Evolutionary conservation across 2,797 vertebrate genomes (phyloP), one percentile per base, ranked within the genome.

Genomic region (Phataginus tricuspis): DNA sequence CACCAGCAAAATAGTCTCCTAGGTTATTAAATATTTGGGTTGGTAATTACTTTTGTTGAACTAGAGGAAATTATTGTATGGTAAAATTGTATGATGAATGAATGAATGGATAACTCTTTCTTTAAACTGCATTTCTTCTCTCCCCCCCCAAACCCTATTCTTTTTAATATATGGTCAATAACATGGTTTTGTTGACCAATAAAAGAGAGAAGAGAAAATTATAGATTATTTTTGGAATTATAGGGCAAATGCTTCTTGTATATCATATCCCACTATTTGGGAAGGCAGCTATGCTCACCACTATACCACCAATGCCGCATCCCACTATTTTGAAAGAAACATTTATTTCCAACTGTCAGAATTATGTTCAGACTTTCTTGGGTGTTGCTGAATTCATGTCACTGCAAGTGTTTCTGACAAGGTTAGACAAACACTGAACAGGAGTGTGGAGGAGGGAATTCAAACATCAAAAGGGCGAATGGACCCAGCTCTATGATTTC

Each of bases 251-350:
- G 9, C 9, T 82, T 45, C 49, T 45, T 25, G 0, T 34, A 4
- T 59, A 39, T 87, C 15, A 45, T 77, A 71, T 82, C 2, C 27
- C 27, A 75, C 23, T 31, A 53, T 37, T 39, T 39, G 6, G 98
- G 98, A 98, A 98, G 98, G 98, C 98, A 98, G 98, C 98, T 98
- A 98, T 98, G 98, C 98, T 98, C 97, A 98, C 98, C 98, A 98
- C 98, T 99, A 98, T 98, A 98, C 98, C 98, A 98, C 98, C 98
- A 98, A 98, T 96, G 97, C 98, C 4, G 37, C 37, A 37, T 37
- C 37, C 37, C 37, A 87, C 75, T 42, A 55, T 78, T 88, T 77
- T 61, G 29, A 91, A 84, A 79, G 19, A 85, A 84, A 59, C n/a
- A 39, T 77, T 86, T 85, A 37, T 78, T 95, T 94, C 86, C 37